Evolutionary conservation across 2,797 vertebrate species (phyloP).

Genomic region (Parotocinclus haroldoi): DNA sequence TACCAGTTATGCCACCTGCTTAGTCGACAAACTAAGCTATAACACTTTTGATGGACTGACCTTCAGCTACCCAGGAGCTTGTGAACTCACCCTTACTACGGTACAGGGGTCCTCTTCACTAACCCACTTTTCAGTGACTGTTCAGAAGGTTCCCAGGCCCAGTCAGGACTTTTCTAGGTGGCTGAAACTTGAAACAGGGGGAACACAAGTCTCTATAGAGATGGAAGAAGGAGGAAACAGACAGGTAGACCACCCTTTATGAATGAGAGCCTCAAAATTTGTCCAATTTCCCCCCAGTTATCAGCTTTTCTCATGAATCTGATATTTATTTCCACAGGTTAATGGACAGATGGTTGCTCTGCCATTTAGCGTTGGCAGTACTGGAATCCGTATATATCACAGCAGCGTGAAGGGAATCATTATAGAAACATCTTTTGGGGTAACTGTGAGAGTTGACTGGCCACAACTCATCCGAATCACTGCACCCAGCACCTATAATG

Average conservation of each 20-base stretch:
- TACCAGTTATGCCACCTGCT: too few species aligned
- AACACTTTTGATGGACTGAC: constrained; percentile 65
- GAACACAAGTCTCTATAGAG: constrained; percentile 49
- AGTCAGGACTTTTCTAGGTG: constrained; percentile 44
- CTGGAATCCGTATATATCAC: constrained; percentile 52
- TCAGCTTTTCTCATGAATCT: too few species aligned
- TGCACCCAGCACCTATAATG: constrained; percentile 56
- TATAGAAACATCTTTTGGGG: too few species aligned
- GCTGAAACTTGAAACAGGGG: constrained; percentile 56
- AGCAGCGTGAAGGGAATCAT: too few species aligned
- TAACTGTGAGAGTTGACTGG: too few species aligned
- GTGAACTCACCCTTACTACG: constrained; percentile 56
- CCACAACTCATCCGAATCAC: too few species aligned
- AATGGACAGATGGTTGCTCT: constrained; percentile 55
- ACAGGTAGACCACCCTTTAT: constrained; percentile 48
- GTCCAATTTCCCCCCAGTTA: background rate
- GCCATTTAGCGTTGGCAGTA: constrained; percentile 42
- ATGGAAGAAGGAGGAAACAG: constrained; percentile 46
- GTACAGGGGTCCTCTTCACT: constrained; percentile 48
- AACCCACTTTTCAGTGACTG: constrained; percentile 49
- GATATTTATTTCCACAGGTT: constrained; percentile 50
- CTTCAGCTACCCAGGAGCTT: too few species aligned
- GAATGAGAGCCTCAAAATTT: background rate
- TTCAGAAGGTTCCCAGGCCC: constrained; percentile 55
- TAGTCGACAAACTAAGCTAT: constrained; percentile 55